Percentiles rank a stretch among this genome's conserved stretches.
phyloP scores from a whole-genome alignment of 2,888 invertebrate genomes.

The Ectropis crepuscularia region DNA sequence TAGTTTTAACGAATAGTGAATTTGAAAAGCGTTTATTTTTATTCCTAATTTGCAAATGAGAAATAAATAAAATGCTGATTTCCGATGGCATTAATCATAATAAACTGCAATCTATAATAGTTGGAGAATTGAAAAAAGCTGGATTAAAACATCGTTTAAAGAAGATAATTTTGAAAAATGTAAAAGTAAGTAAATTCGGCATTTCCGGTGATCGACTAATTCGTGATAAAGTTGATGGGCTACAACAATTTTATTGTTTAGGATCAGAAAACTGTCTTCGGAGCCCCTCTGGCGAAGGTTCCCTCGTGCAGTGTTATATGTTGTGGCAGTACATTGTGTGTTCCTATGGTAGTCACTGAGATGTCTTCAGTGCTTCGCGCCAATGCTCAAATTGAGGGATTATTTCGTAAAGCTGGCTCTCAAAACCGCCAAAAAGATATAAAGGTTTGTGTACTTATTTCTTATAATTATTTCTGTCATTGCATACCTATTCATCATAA shows the following conservation, averaged over 20 bases:
- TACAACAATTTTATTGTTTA: slow-evolving; percentile 44
- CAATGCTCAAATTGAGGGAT: slow-evolving; percentile 90
- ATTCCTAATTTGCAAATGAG: slow-evolving; percentile 40
- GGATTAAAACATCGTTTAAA: slow-evolving; percentile 90
- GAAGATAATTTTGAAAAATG: slow-evolving; percentile 84
- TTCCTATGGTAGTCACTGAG: slow-evolving; percentile 90
- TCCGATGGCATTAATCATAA: slow-evolving; percentile 80
- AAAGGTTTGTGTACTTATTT: slow-evolving; percentile 77
- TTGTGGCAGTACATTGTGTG: slow-evolving; percentile 88
- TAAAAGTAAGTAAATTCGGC: slow-evolving; percentile 69
- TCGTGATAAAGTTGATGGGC: not conserved
- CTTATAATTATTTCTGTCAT: too few species aligned
- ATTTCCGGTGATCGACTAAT: slow-evolving; percentile 28
- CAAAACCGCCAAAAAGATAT: slow-evolving; percentile 92
- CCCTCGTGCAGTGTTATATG: slow-evolving; percentile 84
- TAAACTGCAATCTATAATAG: slow-evolving; percentile 83
- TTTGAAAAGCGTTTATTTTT: slow-evolving; percentile 53
- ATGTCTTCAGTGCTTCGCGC: slow-evolving; percentile 88
- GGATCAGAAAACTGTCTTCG: slow-evolving; percentile 80
- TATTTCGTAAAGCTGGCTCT: slow-evolving; percentile 95
- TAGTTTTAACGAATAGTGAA: slow-evolving; percentile 56
- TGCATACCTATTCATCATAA: too few species aligned
- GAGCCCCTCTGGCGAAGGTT: slow-evolving; percentile 77
- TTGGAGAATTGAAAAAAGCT: slow-evolving; percentile 87
- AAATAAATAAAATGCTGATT: slow-evolving; percentile 75